Evolutionary conservation across 2,797 vertebrate species (phyloP), one percentile per base, ranked within the genome.

Genomic region (Astyanax mexicanus): DNA sequence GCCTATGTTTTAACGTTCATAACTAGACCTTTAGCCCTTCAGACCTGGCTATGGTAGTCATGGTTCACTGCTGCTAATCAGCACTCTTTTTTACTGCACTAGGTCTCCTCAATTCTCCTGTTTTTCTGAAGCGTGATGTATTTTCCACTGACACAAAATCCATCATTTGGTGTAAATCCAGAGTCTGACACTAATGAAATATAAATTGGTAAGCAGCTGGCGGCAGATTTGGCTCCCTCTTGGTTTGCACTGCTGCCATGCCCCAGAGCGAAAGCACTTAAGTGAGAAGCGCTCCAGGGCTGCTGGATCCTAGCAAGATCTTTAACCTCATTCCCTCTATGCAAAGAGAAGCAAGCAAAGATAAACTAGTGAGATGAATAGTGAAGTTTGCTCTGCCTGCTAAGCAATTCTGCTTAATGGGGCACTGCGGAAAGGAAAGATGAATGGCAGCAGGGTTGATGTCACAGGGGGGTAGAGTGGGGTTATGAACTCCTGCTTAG

Each of bases 291-390:
- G 57, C 57, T 37, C 7, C 57, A 37, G 32, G 57, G 17, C 57
- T 37, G n/a, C 57, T 60, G 32, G 58, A 42, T 45, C 35, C 51
- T 51, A 75, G 67, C 23, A 37, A 75, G 52, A 52, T 68, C 54
- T 69, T 57, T 25, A 38, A 47, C 42, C 21, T 69, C 40, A 75
- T 67, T 69, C 64, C 37, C 21, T 69, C 65, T 37, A 35, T 37
- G 32, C 32, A 60, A 37, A 60, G 57, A 19, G 17, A 60, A 37
- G 19, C 57, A 37, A 60, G 32, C 29, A 37, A 21, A 60, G 29
- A 32, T 32, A 60, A 37, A 19, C 57, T 37, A 60, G 32, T 7
- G 19, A 21, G 37, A 29, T 58, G 11, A 32, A 57, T 57, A 32
- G 54, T 17, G 37, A 60, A 60, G 29, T 60, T 60, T 37, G 17